Evolutionary conservation across 2,113 vertebrate species (phyloP), one percentile per base, ranked within the genome.

Genomic region (Scomber japonicus): DNA sequence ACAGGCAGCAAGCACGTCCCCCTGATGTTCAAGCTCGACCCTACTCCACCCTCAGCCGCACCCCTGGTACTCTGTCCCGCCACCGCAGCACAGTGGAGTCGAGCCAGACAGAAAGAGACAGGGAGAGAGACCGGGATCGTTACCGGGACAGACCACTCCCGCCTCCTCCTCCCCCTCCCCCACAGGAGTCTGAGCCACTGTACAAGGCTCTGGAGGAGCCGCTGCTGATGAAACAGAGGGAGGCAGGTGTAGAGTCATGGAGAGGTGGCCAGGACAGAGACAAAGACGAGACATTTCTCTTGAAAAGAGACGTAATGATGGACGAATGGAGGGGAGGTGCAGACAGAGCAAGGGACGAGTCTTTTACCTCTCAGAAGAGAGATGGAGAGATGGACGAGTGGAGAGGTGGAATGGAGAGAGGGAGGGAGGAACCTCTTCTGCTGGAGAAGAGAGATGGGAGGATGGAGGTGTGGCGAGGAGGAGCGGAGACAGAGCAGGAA

Each of bases 181-280:
- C 95, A 0, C 93, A 94, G 85, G 95, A 96, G 55, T 95, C 96
- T 0, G 96, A 97, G 93, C 95, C 96, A 61, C 93, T 97, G 78
- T 97, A 97, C 93, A 97, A 97, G 84, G 97, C 96, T 57, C 92
- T 98, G 81, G 97, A 97, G 89, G 94, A 95, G 71, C 92, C 94
- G 0, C 90, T 94, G 55, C 86, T 95, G 57, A 88, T 92, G 44
- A 93, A 77, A 76, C 90, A 76, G 86, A 93, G 88, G 84, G 91
- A 94, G 19, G 59, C 75, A 5, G 48, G 78, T 12, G 49, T 78
- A 1, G 93, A 92, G 3, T 63, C 88, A 1, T 92, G 91, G 92
- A 70, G 89, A 74, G 78, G 85, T 1, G 78, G 79, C 15, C 88
- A 84, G 70, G 89, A 90, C 19, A 67, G 85, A 81, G 92, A 92